Evolutionary conservation across 2,888 invertebrate genomes (phyloP).

Genomic region (Melinaea marsaeus): DNA sequence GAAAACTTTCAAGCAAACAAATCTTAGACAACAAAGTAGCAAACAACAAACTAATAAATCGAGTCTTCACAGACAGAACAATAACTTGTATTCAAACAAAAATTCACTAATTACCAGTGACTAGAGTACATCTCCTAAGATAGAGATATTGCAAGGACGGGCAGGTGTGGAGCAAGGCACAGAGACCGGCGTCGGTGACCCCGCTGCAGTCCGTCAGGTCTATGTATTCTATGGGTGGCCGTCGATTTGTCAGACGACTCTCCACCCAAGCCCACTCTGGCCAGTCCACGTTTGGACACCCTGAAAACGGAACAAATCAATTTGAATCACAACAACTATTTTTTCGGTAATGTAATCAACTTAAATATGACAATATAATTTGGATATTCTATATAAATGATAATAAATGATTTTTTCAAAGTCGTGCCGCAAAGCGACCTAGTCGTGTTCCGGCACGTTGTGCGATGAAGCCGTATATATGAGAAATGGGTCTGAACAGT

Average conservation of each 20-base stretch:
- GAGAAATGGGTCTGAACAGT: too few relatives aligned
- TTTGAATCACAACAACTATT: not conserved
- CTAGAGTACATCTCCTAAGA: slow-evolving; percentile 90
- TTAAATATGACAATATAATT: too few relatives aligned
- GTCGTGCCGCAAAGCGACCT: too few relatives aligned
- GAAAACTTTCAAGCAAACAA: too few relatives aligned
- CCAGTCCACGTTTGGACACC: slow-evolving; percentile 88
- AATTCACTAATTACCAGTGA: slow-evolving; percentile 80
- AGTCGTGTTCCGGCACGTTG: too few relatives aligned
- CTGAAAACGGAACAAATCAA: slow-evolving; percentile 47
- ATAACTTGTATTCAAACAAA: too few relatives aligned
- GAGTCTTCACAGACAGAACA: too few relatives aligned
- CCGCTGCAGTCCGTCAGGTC: slow-evolving; percentile 94
- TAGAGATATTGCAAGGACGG: slow-evolving; percentile 92
- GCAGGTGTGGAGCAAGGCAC: slow-evolving; percentile 90
- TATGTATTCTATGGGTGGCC: slow-evolving; percentile 89
- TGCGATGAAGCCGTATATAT: too few relatives aligned
- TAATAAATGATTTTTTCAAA: too few relatives aligned
- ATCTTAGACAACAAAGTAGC: too few relatives aligned
- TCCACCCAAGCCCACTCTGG: slow-evolving; percentile 83
- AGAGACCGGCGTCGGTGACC: slow-evolving; percentile 90
- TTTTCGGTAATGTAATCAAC: not conserved
- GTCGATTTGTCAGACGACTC: slow-evolving; percentile 76
- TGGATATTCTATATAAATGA: too few relatives aligned
- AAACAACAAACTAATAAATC: too few relatives aligned